Percentiles rank a stretch among this genome's conserved stretches.
phyloP scores from a whole-genome alignment of 2,888 invertebrate genomes.

The Euzetes globulus region DNA sequence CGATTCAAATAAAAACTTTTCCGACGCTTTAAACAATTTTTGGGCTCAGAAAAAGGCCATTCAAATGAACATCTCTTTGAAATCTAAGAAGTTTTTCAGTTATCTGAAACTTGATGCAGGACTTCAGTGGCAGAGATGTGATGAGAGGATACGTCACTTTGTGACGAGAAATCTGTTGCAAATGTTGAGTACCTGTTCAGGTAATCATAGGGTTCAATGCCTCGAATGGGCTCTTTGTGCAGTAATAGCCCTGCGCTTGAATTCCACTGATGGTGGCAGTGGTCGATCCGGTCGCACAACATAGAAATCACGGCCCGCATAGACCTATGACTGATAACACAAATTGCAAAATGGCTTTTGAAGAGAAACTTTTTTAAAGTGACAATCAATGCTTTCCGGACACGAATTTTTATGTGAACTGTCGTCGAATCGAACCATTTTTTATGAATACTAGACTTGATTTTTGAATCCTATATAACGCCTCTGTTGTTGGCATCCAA shows the following conservation, averaged over 20 bases:
- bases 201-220: conserved; percentile 30
- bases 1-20: not conserved
- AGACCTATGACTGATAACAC: conserved; percentile 23
- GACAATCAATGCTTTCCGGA: conserved; percentile 21
- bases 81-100: not conserved
- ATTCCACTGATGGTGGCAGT: not conserved
- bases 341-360: conserved; percentile 18
- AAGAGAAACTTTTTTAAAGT: conserved; percentile 18
- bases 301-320: conserved; percentile 27
- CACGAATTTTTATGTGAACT: conserved; percentile 10
- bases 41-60: not conserved
- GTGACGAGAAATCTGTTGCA: not conserved
- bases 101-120: not conserved
- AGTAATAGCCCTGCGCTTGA: conserved; percentile 17
- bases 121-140: not conserved
- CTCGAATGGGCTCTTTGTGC: conserved; percentile 1
- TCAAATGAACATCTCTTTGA: not conserved
- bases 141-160: not conserved
- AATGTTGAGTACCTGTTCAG: conserved; percentile 22
- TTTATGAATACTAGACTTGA: not conserved
- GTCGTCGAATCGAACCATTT: not conserved
- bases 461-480: not conserved
- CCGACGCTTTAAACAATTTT: not conserved
- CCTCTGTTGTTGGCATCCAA: not conserved
- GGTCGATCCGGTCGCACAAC: conserved; percentile 23